Conservation (phyloP, 2,113 vertebrate genomes). For the Macaca mulatta region DNA sequence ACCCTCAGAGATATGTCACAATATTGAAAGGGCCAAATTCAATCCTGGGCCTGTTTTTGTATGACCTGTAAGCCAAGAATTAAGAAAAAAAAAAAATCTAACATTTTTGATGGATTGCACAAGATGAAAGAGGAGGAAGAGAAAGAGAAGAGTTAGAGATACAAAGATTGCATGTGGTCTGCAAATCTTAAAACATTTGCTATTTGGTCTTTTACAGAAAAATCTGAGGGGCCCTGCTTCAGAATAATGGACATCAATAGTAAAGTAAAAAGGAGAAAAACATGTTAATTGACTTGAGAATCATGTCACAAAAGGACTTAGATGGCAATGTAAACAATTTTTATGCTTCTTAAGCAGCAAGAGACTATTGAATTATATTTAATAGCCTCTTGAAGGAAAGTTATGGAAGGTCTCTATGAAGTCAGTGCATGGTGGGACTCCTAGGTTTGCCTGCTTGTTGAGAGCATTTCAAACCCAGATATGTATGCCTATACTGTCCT, state of each 20-base stretch:
- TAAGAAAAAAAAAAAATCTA: not conserved
- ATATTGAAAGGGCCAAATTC: not conserved
- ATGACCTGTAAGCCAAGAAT: not conserved
- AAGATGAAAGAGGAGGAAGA: not conserved
- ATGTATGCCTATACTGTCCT: not conserved
- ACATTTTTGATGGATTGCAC: not conserved
- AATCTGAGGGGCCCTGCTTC: not conserved
- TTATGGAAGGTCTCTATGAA: not conserved
- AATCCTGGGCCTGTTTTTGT: not conserved
- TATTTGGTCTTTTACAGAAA: not conserved
- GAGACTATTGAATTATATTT: not conserved
- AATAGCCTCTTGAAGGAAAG: not conserved
- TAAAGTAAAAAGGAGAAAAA: not conserved
- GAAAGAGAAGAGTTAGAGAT: not conserved
- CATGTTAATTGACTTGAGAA: not conserved
- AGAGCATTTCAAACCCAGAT: not conserved
- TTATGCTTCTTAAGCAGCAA: not conserved
- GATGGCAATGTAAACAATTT: not conserved
- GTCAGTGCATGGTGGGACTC: rapidly evolving
- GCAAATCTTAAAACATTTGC: not conserved
- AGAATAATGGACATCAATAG: not conserved
- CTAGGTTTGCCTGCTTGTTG: not conserved
- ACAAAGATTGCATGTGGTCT: not conserved
- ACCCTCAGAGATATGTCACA: not conserved
- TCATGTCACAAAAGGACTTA: not conserved